Conservation (phyloP, 2,113 vertebrate species). For the Nothocercus nigrocapillus region DNA sequence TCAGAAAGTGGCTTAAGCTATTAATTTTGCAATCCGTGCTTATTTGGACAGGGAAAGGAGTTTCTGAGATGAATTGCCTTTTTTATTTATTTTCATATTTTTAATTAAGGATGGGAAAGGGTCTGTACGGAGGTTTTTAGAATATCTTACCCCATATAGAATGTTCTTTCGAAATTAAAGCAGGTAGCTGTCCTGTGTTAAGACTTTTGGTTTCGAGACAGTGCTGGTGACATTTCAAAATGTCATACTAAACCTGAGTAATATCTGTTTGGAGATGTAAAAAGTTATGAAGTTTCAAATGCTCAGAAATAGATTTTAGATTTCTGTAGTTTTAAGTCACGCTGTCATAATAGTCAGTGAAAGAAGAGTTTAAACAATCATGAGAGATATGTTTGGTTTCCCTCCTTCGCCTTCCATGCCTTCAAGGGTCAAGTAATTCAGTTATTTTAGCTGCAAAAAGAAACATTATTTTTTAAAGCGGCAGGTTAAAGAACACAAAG, state of each 20-base stretch:
- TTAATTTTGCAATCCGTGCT: background rate
- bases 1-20: background rate
- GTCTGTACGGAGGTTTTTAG: background rate
- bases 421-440: background rate
- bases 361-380: slow-evolving; percentile 6
- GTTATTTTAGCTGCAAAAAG: background rate
- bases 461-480: slow-evolving; percentile 7
- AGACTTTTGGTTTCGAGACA: slow-evolving; percentile 11
- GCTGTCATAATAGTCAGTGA: background rate
- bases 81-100: background rate
- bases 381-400: background rate
- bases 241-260: slow-evolving; percentile 46
- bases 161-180: background rate
- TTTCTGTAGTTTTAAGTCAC: slow-evolving; percentile 17
- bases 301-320: slow-evolving; percentile 41
- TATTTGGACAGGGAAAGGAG: background rate
- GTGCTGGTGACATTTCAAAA: slow-evolving; percentile 53
- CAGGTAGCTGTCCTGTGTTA: background rate
- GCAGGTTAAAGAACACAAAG: background rate
- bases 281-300: slow-evolving; percentile 13
- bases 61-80: background rate
- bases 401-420: background rate
- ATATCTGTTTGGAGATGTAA: slow-evolving; percentile 10
- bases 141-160: background rate
- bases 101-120: background rate